These are phyloP conservation scores for Bombus ignitus DNA, from an alignment of 1,140 invertebrate genomes.

Conservation along the genomic window DNA sequence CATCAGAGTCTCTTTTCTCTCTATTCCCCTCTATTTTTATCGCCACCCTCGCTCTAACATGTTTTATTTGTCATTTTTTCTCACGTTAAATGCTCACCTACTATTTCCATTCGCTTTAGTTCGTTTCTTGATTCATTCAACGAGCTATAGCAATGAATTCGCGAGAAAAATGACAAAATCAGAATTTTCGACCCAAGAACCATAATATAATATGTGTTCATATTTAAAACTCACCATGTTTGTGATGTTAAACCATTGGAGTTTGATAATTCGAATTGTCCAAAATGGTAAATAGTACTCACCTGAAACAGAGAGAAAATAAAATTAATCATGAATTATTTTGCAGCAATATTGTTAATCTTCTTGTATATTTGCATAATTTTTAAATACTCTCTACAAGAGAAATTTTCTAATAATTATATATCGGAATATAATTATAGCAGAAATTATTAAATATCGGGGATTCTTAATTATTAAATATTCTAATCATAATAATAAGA, in stretches of 20 bases:
- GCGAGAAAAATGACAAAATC: neutral
- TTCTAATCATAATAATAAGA: too few species aligned
- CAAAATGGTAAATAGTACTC: neutral
- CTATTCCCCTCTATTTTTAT: slow-evolving; percentile 27
- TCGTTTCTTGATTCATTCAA: neutral
- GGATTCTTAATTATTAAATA: too few species aligned
- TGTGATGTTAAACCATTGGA: too few species aligned
- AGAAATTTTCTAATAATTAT: too few species aligned
- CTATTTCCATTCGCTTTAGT: neutral
- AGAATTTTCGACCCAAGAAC: neutral
- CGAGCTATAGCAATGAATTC: neutral
- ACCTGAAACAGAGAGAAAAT: slow-evolving; percentile 45
- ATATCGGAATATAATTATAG: too few species aligned
- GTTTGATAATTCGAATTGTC: neutral
- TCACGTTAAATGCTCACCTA: neutral
- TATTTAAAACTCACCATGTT: neutral
- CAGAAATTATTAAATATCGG: too few species aligned
- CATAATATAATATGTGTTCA: too few species aligned
- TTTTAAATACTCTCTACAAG: too few species aligned
- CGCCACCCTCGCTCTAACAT: neutral
- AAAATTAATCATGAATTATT: neutral
- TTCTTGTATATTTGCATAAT: too few species aligned
- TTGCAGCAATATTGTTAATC: too few species aligned
- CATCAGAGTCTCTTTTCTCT: slow-evolving; percentile 76
- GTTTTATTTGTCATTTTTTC: neutral